Evolutionary conservation across 2,888 invertebrate genomes (phyloP), one percentile per base, ranked within the genome.

Genomic region (Plutella xylostella): DNA sequence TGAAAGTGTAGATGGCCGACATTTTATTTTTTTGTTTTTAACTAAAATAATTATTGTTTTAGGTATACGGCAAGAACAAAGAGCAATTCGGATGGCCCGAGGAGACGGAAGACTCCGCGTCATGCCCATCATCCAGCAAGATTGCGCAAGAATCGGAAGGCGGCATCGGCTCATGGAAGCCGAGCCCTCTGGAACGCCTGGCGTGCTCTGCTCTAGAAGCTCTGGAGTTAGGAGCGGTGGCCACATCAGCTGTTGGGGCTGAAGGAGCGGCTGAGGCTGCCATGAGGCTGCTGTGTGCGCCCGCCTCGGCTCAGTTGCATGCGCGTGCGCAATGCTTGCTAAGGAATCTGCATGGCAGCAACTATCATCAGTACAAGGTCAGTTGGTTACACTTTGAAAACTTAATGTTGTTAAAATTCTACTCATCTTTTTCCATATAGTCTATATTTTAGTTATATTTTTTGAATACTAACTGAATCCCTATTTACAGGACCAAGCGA

Each of bases 51-150:
- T 42, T 9, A 41, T 45, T 45, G 44, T 19, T 58, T 21, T 55
- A 90, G 90, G 60, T 85, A 1, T 97, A 97, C 67, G 96, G 96
- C 1, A 97, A 96, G 77, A 93, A 94, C 1, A 98, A 98, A 72
- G 97, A 97, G 65, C 87, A 92, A 1, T 97, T 98, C 63, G 97
- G 97, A 34, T 98, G 97, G 98, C 97, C 97, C 0, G 97, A 98
- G 67, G 97, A 98, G 61, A 90, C 88, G 7, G 97, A 97, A 60
- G 97, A 97, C 46, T 75, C 83, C 2, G 76, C 79, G 1, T 67
- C 79, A 12, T 83, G 82, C 43, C 68, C 79, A 1, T 79, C 83
- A 1, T 69, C 80, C 0, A 82, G 76, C 54, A 83, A 84, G 61
- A 65, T 79, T 1, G 65, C 76, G 31, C 74, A 75, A 78, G 84